These are phyloP conservation scores for Branchinecta lindahli DNA, from an alignment of 1,140 invertebrate genomes.

Conservation along the genomic window DNA sequence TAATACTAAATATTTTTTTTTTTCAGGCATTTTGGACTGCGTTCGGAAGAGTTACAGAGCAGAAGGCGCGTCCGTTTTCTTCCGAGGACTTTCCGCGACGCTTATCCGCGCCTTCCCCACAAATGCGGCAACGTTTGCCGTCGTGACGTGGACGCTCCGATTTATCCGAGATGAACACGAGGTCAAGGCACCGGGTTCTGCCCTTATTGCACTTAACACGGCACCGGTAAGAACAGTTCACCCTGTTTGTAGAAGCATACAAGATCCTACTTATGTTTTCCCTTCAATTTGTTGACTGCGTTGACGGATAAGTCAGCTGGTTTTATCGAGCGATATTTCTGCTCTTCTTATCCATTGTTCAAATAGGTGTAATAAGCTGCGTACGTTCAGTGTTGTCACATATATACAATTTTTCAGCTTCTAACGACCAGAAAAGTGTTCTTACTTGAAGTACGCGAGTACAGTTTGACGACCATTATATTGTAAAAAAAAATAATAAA, in stretches of 20 bases:
- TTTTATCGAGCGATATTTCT: neutral
- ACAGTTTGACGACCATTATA: too few relatives aligned
- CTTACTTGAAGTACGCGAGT: too few relatives aligned
- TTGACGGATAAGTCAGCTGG: neutral
- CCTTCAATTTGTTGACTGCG: too few relatives aligned
- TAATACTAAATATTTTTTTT: neutral
- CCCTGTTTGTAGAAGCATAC: neutral
- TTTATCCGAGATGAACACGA: slow-evolving; percentile 21
- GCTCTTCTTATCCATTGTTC: neutral
- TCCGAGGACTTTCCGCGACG: slow-evolving; percentile 54
- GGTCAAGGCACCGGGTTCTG: neutral
- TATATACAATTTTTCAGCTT: too few relatives aligned
- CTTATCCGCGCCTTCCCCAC: slow-evolving; percentile 71
- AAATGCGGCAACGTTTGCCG: slow-evolving; percentile 78
- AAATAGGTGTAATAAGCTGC: too few relatives aligned
- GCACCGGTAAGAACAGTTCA: neutral
- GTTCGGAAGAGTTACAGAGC: slow-evolving; percentile 43
- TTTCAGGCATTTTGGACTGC: slow-evolving; percentile 48
- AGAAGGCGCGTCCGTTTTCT: slow-evolving; percentile 51
- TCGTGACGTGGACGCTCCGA: slow-evolving; percentile 56
- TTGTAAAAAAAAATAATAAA: too few relatives aligned
- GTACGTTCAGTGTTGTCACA: too few relatives aligned
- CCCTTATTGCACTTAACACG: neutral
- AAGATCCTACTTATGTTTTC: neutral
- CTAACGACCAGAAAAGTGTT: too few relatives aligned